A percentile compares a stretch with the other conserved stretches of the same genome.
These are phyloP conservation scores for Typhlichthys eigenmanni DNA, from an alignment of 2,797 vertebrate species.

Conservation along the genomic window DNA sequence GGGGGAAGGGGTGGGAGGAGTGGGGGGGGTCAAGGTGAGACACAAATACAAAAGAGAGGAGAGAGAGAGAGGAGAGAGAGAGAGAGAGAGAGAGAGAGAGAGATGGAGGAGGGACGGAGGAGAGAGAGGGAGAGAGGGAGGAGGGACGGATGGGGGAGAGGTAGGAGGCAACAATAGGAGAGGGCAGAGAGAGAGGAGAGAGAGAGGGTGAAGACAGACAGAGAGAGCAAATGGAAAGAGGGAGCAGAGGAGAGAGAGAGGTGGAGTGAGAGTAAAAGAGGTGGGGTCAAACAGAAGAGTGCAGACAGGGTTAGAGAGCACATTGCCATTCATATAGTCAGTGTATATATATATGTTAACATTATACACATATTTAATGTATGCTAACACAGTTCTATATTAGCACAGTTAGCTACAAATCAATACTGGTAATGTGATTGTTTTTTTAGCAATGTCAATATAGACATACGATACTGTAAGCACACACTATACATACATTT, in stretches of 20 bases:
- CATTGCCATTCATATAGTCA: conserved; percentile 29
- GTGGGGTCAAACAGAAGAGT: conserved; percentile 39
- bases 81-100: neutral
- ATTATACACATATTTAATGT: neutral
- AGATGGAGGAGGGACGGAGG: neutral
- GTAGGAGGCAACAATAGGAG: neutral
- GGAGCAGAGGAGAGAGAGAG: conserved; percentile 1
- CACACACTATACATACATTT: conserved; percentile 20
- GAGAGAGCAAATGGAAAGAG: conserved; percentile 45
- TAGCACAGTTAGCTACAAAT: neutral
- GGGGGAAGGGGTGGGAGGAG: neutral
- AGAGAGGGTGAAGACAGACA: conserved; percentile 14
- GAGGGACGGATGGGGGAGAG: neutral
- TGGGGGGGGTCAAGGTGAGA: conserved; percentile 11
- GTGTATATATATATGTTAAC: neutral
- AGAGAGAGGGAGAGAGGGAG: neutral
- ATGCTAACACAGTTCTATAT: conserved; percentile 1
- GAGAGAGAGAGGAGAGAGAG: neutral
- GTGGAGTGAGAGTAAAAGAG: neutral
- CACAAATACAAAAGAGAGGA: conserved; percentile 9
- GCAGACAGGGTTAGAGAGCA: conserved; percentile 43
- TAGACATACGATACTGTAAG: conserved; percentile 61
- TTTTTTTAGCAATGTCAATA: conserved; percentile 12
- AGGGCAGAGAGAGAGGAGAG: neutral
- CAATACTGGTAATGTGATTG: conserved; percentile 19